These are phyloP conservation scores for Amia ocellicauda DNA, from an alignment of 2,113 vertebrate species.

Conservation along the genomic window DNA sequence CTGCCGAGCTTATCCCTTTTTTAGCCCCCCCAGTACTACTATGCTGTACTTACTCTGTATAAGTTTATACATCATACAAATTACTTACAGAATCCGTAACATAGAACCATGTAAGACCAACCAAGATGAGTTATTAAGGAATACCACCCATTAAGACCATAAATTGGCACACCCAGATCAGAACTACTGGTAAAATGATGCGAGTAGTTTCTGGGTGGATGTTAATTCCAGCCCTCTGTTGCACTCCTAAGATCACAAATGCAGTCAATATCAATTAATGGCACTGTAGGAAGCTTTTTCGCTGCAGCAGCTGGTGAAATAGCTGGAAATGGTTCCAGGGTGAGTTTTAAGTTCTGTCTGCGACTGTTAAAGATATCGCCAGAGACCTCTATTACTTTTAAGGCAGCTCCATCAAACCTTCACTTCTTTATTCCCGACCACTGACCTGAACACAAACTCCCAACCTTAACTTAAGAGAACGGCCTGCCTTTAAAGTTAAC, in stretches of 20 bases:
- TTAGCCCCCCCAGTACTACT: too few species aligned
- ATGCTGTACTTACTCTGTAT: too few species aligned
- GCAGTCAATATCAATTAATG: conserved; percentile 40
- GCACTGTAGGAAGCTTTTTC: conserved; percentile 14
- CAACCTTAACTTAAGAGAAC: background rate
- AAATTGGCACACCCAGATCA: too few species aligned
- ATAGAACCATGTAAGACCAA: too few species aligned
- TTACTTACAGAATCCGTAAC: too few species aligned
- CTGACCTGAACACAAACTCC: background rate
- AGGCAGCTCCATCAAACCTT: too few species aligned
- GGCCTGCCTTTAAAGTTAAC: background rate
- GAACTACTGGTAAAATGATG: background rate
- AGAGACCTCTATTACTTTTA: too few species aligned
- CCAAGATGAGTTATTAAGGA: background rate
- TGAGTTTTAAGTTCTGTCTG: background rate
- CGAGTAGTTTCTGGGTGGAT: background rate
- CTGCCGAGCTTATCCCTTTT: too few species aligned
- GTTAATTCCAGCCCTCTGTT: conserved; percentile 7
- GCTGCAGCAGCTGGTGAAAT: conserved; percentile 31
- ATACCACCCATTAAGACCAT: too few species aligned
- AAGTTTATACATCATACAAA: too few species aligned
- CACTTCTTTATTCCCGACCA: background rate
- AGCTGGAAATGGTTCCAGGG: conserved; percentile 10
- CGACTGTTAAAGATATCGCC: background rate
- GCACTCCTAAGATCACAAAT: conserved; percentile 26